Percentiles rank a stretch among this genome's conserved stretches.
Evolutionary conservation across 1,140 invertebrate species (phyloP).

Genomic region (Streblospio benedicti): DNA sequence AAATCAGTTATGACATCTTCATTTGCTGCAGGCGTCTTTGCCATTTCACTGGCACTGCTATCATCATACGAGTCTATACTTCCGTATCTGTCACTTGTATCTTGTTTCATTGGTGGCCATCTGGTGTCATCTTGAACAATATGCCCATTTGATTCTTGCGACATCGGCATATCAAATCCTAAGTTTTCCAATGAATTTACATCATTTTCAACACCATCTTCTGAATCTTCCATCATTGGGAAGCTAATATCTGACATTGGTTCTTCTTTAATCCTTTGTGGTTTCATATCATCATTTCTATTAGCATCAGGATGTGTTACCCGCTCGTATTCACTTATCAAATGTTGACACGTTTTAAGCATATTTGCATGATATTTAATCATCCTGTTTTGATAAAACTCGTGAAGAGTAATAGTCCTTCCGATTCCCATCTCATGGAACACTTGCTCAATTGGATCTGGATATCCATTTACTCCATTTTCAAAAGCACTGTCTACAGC

Average conservation of each 20-base stretch:
- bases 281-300: constrained; percentile 17
- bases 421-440: constrained; percentile 53
- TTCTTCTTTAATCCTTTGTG: constrained; percentile 44
- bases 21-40: too few relatives aligned
- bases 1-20: too few relatives aligned
- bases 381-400: constrained; percentile 52
- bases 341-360: constrained; percentile 45
- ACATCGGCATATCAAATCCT: too few relatives aligned
- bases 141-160: too few relatives aligned
- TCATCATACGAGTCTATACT: too few relatives aligned
- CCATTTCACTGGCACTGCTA: too few relatives aligned
- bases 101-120: too few relatives aligned
- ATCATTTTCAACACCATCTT: constrained; percentile 31
- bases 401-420: constrained; percentile 47
- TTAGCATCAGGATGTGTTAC: constrained; percentile 43
- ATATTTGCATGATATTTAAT: constrained; percentile 50
- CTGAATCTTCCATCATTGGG: constrained; percentile 41
- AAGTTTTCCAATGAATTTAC: not conserved
- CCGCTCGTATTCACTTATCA: constrained; percentile 49
- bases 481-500: constrained; percentile 50
- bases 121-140: too few relatives aligned
- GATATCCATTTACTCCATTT: constrained; percentile 49
- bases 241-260: constrained; percentile 47
- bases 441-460: constrained; percentile 54
- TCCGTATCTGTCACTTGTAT: too few relatives aligned